These are phyloP conservation scores for Mycetomoellerius zeteki DNA, from an alignment of 1,140 invertebrate genomes.

Conservation along the genomic window DNA sequence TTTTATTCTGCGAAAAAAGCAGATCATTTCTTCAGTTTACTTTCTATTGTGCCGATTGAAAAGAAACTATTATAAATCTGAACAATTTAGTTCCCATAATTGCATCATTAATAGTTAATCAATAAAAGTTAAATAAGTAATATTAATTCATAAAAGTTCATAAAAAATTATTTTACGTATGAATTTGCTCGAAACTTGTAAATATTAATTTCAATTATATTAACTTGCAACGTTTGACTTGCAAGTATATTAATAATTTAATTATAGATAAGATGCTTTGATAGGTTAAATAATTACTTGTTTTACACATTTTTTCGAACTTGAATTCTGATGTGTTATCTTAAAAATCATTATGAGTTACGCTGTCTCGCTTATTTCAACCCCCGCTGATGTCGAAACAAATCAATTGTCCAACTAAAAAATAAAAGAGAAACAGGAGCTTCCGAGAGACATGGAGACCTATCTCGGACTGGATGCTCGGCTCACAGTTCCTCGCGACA, in stretches of 20 bases:
- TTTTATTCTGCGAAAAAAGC: not conserved
- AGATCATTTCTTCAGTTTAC: not conserved
- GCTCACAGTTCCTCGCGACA: conserved; percentile 67
- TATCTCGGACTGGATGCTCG: conserved; percentile 42
- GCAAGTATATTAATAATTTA: not conserved
- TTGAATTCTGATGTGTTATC: not conserved
- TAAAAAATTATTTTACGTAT: not conserved
- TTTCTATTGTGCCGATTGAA: not conserved
- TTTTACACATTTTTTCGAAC: not conserved
- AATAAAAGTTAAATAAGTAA: not conserved
- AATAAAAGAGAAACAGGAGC: conserved; percentile 5
- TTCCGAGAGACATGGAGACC: conserved; percentile 53
- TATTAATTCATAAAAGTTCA: not conserved
- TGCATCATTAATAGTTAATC: not conserved
- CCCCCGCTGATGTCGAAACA: conserved; percentile 8
- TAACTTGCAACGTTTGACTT: not conserved
- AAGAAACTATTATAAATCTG: not conserved
- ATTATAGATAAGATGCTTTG: not conserved
- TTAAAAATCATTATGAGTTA: not conserved
- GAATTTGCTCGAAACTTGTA: not conserved
- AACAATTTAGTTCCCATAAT: not conserved
- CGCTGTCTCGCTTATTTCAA: not conserved
- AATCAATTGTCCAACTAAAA: conserved; percentile 22
- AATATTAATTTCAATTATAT: not conserved
- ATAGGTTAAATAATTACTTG: not conserved